Conservation (phyloP, 1,140 invertebrate species). For the Neodiprion pinetum region DNA sequence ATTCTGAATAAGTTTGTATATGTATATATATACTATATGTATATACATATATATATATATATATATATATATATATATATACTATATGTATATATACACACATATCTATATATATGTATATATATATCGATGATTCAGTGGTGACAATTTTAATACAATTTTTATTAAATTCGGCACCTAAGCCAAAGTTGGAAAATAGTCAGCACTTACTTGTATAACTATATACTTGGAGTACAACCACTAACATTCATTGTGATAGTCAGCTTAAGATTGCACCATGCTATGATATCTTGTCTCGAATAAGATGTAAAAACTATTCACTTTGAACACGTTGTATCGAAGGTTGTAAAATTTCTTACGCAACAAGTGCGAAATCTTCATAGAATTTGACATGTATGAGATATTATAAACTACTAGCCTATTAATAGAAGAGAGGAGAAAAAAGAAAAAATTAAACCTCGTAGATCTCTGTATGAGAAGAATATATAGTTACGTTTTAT, state of each 20-base stretch:
- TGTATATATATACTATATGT: not conserved
- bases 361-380: not conserved
- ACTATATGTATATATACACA: no score
- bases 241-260: not conserved
- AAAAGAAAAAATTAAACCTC: not conserved
- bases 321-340: not conserved
- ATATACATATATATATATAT: not conserved
- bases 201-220: constrained; percentile 10
- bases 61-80: no score
- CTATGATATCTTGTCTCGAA: not conserved
- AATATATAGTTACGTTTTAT: not conserved
- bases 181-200: constrained; percentile 25
- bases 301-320: not conserved
- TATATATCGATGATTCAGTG: not conserved
- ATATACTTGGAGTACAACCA: not conserved
- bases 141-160: not conserved
- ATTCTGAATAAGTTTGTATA: no score
- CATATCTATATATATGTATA: not conserved
- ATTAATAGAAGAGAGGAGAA: not conserved
- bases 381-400: not conserved
- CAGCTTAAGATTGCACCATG: not conserved
- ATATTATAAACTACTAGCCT: not conserved
- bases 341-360: not conserved
- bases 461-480: not conserved
- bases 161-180: constrained; percentile 26